Conservation (phyloP, 2,797 vertebrate species). For the Arctocebus calabarensis region DNA sequence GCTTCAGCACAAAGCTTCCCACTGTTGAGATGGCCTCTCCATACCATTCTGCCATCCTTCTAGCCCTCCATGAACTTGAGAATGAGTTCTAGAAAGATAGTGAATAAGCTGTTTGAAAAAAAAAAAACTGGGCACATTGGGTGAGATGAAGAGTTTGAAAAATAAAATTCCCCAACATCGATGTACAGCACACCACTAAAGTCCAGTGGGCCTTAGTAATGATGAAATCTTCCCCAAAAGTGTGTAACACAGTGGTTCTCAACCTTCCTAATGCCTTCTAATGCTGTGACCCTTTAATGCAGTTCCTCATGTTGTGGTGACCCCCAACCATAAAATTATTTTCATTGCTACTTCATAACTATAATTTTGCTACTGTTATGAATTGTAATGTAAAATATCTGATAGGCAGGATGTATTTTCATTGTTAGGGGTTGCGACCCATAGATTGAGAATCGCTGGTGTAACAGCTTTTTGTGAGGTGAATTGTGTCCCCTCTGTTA, state of each 20-base stretch:
- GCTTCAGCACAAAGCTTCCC: not conserved
- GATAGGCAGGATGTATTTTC: too few relatives aligned
- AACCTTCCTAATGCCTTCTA: too few relatives aligned
- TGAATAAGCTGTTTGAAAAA: not conserved
- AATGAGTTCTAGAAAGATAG: not conserved
- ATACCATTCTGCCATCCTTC: not conserved
- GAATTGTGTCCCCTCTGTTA: not conserved
- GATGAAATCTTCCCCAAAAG: not conserved
- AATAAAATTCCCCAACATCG: not conserved
- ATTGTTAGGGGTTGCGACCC: too few relatives aligned
- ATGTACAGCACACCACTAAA: not conserved
- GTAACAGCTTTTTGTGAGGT: not conserved
- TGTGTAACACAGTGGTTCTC: too few relatives aligned
- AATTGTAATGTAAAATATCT: too few relatives aligned
- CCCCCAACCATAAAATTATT: too few relatives aligned
- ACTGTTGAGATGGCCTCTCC: not conserved
- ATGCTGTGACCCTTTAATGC: too few relatives aligned
- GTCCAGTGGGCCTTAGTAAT: not conserved
- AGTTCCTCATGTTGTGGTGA: too few relatives aligned
- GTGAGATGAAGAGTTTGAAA: not conserved
- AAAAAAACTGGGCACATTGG: not conserved
- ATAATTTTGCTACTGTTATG: too few relatives aligned
- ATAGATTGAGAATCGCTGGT: too few relatives aligned
- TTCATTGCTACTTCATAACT: too few relatives aligned
- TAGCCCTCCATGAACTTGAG: not conserved